Percentiles rank a stretch among this genome's conserved stretches.
Conservation (phyloP, 2,888 invertebrate species). For the Meiosimyza platycephala region DNA sequence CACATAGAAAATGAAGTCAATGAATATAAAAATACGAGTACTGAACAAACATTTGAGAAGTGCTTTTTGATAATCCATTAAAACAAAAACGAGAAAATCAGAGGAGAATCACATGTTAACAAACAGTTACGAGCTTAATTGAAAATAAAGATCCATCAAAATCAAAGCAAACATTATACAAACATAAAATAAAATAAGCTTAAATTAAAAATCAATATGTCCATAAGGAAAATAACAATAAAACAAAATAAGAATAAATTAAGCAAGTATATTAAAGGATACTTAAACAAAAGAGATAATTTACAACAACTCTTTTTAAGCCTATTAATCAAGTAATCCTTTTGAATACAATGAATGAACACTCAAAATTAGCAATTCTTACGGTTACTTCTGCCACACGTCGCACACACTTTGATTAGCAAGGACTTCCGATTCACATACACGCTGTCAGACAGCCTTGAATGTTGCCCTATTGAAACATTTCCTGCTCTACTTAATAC, state of each 20-base stretch:
- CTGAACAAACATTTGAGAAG: slow-evolving; percentile 56
- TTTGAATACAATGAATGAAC: slow-evolving; percentile 20
- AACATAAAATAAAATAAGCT: not conserved
- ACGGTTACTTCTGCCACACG: slow-evolving; percentile 31
- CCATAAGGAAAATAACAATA: not conserved
- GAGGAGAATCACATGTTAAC: slow-evolving; percentile 38
- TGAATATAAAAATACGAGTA: slow-evolving; percentile 32
- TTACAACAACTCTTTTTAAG: not conserved
- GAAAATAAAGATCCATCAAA: slow-evolving; percentile 61
- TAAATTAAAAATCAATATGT: slow-evolving; percentile 2
- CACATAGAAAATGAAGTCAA: slow-evolving; percentile 22
- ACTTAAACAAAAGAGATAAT: not conserved
- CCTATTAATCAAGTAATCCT: slow-evolving; percentile 19
- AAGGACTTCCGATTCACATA: slow-evolving; percentile 15
- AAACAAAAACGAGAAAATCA: slow-evolving; percentile 51
- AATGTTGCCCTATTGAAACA: slow-evolving; percentile 5
- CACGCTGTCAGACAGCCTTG: slow-evolving; percentile 1
- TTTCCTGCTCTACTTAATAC: slow-evolving; percentile 37
- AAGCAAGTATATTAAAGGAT: not conserved
- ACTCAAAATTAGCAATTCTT: slow-evolving; percentile 30
- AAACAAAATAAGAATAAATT: not conserved
- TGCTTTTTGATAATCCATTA: slow-evolving; percentile 63
- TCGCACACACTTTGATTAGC: slow-evolving; percentile 5
- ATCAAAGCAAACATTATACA: slow-evolving; percentile 1
- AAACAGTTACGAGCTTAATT: slow-evolving; percentile 52